Base-by-base conservation (phyloP, 2,797 vertebrate species). In the Craterocephalus amniculus region DNA sequence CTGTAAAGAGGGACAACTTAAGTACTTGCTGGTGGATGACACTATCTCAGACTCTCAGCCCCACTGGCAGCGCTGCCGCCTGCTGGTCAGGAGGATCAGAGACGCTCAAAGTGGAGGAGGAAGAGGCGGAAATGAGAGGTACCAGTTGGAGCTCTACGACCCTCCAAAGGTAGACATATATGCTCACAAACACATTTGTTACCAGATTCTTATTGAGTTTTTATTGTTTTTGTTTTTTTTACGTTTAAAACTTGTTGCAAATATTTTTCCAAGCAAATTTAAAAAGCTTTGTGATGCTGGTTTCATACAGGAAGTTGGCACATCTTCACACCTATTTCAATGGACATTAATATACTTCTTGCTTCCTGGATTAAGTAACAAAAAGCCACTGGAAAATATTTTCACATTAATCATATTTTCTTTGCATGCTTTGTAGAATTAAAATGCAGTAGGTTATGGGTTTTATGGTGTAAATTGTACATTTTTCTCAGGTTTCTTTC, bases 21-120 rank as follows among this genome's bases (percentile, higher is more conserved):
- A 92, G 71, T 99, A 98, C 82, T 92, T 97, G 88, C 91, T 96
- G 92, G 95, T 98, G 56, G 96, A 97, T 0, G 98, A 99, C 89
- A 95, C 89, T 45, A 95, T 95, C 79, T 95, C 97, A 83, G 97
- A 99, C 90, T 94, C 93, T 9, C 95, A 95, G 60, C 95, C 95
- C 0, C 87, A 80, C 81, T 99, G 97, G 97, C 96, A 96, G 88
- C 95, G 96, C 60, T 97, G 97, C 82, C 94, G 95, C 80, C 94
- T 99, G 88, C 92, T 96, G 83, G 94, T 99, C 88, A 94, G 96
- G 89, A 94, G 93, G 82, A 92, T 79, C 16, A 84, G 72, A 35
- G 92, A 93, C 1, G 51, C 84, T 61, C 88, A 80, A 0, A 63
- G 63, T 72, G 81, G 79, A 67, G 69, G 79, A 63, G 74, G 63